Conservation (phyloP, 2,113 vertebrate species). For the Gavialis gangeticus region DNA sequence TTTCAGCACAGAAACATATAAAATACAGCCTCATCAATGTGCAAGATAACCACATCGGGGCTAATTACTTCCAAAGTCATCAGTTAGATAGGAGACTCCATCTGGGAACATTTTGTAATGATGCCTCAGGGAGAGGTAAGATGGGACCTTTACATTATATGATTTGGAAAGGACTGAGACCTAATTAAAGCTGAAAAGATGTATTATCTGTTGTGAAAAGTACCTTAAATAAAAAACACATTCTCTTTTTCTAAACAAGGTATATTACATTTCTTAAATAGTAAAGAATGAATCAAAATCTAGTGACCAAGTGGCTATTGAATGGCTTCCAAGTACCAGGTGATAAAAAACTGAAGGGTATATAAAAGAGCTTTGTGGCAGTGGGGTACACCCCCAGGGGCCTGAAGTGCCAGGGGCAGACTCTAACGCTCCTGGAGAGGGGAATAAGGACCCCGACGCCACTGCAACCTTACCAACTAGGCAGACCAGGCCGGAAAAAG, state of each 20-base stretch:
- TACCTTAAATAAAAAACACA: conserved; percentile 34
- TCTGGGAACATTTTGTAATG: conserved; percentile 50
- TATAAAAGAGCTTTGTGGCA: not conserved
- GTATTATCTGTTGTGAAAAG: conserved; percentile 29
- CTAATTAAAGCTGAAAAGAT: conserved; percentile 58
- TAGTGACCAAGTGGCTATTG: conserved; percentile 20
- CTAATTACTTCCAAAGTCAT: conserved; percentile 61
- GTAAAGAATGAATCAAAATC: conserved; percentile 42
- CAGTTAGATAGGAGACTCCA: not conserved
- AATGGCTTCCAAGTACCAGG: not conserved
- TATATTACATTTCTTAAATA: conserved; percentile 32
- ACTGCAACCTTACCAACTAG: too few species aligned
- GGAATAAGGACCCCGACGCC: too few species aligned
- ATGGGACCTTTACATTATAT: conserved; percentile 37
- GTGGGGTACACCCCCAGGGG: too few species aligned
- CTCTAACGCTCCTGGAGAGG: too few species aligned
- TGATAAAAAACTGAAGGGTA: conserved; percentile 10
- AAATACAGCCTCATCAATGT: conserved; percentile 53
- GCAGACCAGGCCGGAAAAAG: too few species aligned
- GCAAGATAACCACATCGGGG: conserved; percentile 34
- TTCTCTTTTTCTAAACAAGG: conserved; percentile 44
- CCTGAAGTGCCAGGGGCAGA: too few species aligned
- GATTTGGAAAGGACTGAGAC: conserved; percentile 48
- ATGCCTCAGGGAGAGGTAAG: conserved; percentile 21
- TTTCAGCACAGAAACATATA: conserved; percentile 42